Percentiles rank a stretch among this genome's conserved stretches.
These are phyloP conservation scores for Apeira syringaria DNA, from an alignment of 2,888 invertebrate species.

Conservation along the genomic window DNA sequence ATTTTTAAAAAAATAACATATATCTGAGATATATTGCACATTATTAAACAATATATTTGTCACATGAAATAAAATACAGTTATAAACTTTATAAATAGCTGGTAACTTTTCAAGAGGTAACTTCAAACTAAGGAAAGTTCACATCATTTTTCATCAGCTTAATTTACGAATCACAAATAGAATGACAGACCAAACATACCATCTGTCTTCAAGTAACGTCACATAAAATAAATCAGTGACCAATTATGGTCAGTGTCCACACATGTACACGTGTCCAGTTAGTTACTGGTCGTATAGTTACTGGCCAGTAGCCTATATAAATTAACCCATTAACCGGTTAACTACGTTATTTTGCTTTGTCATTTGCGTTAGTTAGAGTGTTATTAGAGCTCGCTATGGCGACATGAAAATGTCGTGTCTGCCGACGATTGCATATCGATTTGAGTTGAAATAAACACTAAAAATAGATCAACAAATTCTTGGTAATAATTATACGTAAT, in stretches of 20 bases:
- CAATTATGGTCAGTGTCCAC: constrained; percentile 10
- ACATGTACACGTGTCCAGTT: not conserved
- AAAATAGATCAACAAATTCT: too few species aligned
- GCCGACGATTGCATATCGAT: constrained; percentile 16
- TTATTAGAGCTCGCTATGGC: constrained; percentile 24
- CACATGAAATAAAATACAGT: too few species aligned
- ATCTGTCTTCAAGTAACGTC: constrained; percentile 5
- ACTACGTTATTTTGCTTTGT: constrained; percentile 33
- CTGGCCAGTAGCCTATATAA: constrained; percentile 22
- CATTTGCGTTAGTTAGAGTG: constrained; percentile 29
- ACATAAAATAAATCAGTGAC: constrained; percentile 18
- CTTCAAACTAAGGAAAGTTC: not conserved
- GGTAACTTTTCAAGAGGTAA: too few species aligned
- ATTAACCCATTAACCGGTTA: constrained; percentile 30
- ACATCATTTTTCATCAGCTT: constrained; percentile 10
- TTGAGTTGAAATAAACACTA: constrained; percentile 15
- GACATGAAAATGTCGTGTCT: constrained; percentile 29
- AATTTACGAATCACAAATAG: constrained; percentile 3
- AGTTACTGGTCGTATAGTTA: not conserved
- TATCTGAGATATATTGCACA: too few species aligned
- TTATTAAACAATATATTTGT: too few species aligned
- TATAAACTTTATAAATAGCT: too few species aligned
- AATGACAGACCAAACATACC: constrained; percentile 5
- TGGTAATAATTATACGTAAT: too few species aligned
- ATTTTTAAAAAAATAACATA: too few species aligned